These are phyloP conservation scores for Petrophora chlorosata DNA, from an alignment of 2,888 invertebrate genomes.

Conservation along the genomic window DNA sequence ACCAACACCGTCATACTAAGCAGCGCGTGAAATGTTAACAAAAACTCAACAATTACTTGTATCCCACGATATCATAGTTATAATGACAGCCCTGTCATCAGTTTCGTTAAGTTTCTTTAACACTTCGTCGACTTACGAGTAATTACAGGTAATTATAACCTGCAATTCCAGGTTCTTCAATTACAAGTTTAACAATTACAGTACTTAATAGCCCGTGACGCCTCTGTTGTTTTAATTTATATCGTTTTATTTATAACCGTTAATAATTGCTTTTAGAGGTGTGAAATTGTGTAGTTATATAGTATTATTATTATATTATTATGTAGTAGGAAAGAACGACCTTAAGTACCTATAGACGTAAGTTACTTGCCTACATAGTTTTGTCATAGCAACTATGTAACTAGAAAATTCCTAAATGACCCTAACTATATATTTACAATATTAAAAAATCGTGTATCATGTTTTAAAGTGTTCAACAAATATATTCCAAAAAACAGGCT, in stretches of 20 bases:
- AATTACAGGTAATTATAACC: slow-evolving; percentile 32
- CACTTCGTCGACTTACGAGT: slow-evolving; percentile 41
- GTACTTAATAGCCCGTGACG: slow-evolving; percentile 52
- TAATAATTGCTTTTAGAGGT: slow-evolving; percentile 31
- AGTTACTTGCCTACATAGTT: too few species aligned
- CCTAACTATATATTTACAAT: too few species aligned
- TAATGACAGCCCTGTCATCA: slow-evolving; percentile 41
- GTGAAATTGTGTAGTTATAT: too few species aligned
- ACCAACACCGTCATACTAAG: slow-evolving; percentile 45
- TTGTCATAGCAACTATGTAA: too few species aligned
- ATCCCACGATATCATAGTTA: slow-evolving; percentile 32
- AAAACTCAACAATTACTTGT: slow-evolving; percentile 58
- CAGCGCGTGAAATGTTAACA: slow-evolving; percentile 66
- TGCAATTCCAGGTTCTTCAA: slow-evolving; percentile 12
- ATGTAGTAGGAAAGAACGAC: too few species aligned
- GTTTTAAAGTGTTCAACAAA: too few species aligned
- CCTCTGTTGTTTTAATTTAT: slow-evolving; percentile 42
- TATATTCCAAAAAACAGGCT: too few species aligned
- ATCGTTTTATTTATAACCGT: slow-evolving; percentile 26
- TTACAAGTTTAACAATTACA: slow-evolving; percentile 45
- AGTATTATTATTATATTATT: too few species aligned
- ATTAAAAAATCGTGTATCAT: too few species aligned
- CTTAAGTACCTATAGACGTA: too few species aligned
- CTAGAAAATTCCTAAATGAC: too few species aligned
- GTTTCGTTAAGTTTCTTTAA: slow-evolving; percentile 42